Conservation (phyloP, 2,888 invertebrate species). For the Rotaria macrura region DNA sequence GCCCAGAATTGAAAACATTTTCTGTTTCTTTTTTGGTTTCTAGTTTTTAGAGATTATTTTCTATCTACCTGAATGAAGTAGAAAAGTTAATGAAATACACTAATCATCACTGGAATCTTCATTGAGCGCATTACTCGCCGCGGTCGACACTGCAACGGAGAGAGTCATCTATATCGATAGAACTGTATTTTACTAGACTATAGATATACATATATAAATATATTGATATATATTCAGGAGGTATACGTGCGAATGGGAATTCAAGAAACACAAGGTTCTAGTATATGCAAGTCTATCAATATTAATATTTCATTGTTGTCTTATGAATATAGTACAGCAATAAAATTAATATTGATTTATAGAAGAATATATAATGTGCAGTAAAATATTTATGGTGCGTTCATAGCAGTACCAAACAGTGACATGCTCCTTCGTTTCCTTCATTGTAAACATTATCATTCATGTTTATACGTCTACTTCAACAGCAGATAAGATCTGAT, state of each 20-base stretch:
- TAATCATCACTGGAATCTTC: constrained; percentile 3
- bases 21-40: no score
- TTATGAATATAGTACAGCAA: not conserved
- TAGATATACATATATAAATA: not conserved
- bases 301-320: not conserved
- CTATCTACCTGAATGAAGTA: not conserved
- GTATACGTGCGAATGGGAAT: not conserved
- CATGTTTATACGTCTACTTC: not conserved
- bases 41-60: not conserved
- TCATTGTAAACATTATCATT: not conserved
- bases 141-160: not conserved
- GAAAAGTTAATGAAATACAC: not conserved
- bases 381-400: not conserved
- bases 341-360: not conserved
- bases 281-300: not conserved
- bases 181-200: not conserved
- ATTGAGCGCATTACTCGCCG: not conserved
- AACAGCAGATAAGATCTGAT: not conserved
- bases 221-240: no score
- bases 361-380: not conserved
- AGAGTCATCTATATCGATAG: not conserved
- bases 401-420: not conserved
- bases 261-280: not conserved
- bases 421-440: not conserved
- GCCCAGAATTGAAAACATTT: no score